phyloP scores from a whole-genome alignment of 2,797 vertebrate species.

The Neomorphus geoffroyi region DNA sequence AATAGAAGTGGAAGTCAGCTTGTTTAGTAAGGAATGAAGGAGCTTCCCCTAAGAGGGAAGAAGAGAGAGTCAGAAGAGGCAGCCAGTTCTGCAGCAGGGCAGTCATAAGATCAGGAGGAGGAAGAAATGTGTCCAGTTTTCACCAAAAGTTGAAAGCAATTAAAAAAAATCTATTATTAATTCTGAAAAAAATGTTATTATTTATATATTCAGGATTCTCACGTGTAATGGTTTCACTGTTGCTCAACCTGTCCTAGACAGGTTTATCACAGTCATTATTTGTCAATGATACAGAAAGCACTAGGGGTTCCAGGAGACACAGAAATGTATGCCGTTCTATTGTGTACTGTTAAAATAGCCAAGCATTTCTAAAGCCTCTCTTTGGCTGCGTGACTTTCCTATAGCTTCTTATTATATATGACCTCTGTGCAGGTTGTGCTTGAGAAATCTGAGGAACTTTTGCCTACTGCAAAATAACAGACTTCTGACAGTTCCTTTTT shows the following conservation, averaged over 20 bases:
- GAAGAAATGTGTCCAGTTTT: neutral
- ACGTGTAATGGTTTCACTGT: neutral
- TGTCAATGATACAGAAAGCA: neutral
- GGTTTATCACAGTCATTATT: neutral
- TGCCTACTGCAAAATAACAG: neutral
- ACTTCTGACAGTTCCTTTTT: neutral
- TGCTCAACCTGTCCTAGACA: neutral
- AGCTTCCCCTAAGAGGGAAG: too few relatives aligned
- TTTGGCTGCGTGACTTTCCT: neutral
- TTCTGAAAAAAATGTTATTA: neutral
- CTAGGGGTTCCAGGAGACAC: neutral
- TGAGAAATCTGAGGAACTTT: neutral
- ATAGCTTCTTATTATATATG: neutral
- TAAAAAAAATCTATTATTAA: neutral
- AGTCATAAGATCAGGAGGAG: too few relatives aligned
- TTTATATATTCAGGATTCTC: neutral
- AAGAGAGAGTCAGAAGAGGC: too few relatives aligned
- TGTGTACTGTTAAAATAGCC: neutral
- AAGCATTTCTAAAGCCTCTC: neutral
- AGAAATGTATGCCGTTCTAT: neutral
- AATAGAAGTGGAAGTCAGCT: too few relatives aligned
- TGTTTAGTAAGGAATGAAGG: too few relatives aligned
- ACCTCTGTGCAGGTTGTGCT: neutral
- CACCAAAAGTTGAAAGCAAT: neutral
- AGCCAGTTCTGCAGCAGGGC: too few relatives aligned